Base-by-base conservation (phyloP, 23 tunicate genomes). In the Aplidium turbinatum region DNA sequence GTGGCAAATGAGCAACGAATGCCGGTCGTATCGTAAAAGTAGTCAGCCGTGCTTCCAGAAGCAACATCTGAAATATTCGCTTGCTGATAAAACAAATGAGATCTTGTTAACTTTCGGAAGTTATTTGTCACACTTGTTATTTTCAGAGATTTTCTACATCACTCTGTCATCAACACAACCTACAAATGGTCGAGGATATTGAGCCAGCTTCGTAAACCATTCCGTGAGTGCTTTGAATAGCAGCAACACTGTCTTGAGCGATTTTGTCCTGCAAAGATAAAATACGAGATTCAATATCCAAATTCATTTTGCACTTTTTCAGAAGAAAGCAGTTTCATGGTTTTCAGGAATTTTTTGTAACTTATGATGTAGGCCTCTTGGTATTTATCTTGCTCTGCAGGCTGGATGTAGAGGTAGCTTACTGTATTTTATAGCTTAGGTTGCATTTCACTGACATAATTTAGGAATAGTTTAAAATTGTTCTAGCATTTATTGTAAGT, bases 41-140 rank as follows among this genome's bases (percentile, higher is more conserved):
- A 94, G 47, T 94, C 99, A 38, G 82, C 95, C 2, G 99, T 93
- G 29, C 90, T 91, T 3, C 96, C 99, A 23, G 99, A 93, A 35
- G 99, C 98, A 0, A 62, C 62, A 48, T 92, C 92, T 92, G 28
- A 18, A 72, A 46, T 9, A 66, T n/a, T n/a, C n/a, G n/a, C n/a
- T n/a, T n/a, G n/a, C n/a, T n/a, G n/a, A 60, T 60, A 4, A 60
- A 24, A 54, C 6, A 9, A 16, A 42, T 42, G 48, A 16, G 16
- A 42, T 42, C 9, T 42, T 16, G 9, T 9, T 42, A 16, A 9
- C 16, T 9, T 42, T 42, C 16, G 9, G 13, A 42, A 16, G 13
- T 9, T 42, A 9, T 16, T 42, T 42, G 9, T 42, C 16, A 9
- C 13, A 42, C 9, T 42, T 42, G 48, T 9, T 42, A 16, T 9